These are phyloP conservation scores for Megaceryle maxima DNA, from an alignment of 2,113 vertebrate genomes.

Conservation along the genomic window DNA sequence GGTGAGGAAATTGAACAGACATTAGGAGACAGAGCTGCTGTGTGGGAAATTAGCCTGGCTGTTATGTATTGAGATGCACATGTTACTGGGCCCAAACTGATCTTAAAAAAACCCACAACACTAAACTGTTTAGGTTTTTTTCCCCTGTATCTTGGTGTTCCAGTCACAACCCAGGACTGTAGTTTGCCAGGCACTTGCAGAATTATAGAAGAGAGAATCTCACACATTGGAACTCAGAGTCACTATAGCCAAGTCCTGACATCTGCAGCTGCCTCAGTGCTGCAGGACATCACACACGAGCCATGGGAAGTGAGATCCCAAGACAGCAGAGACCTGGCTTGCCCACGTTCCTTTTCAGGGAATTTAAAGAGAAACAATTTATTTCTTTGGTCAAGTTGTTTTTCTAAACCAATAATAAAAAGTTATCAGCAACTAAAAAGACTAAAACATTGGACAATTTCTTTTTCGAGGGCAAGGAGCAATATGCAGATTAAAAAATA, in stretches of 20 bases:
- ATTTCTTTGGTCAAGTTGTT: too few species aligned
- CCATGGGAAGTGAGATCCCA: rapidly evolving
- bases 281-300: rapidly evolving
- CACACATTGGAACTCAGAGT: neutral
- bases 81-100: neutral
- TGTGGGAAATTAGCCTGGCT: rapidly evolving
- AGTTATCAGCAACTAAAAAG: neutral
- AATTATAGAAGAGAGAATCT: neutral
- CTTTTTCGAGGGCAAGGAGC: neutral
- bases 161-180: rapidly evolving
- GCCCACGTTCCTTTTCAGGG: rapidly evolving
- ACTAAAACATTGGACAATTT: neutral
- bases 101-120: neutral
- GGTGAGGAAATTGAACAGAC: neutral
- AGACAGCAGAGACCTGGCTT: rapidly evolving
- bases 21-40: neutral
- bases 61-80: rapidly evolving
- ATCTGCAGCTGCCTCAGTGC: neutral
- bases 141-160: rapidly evolving
- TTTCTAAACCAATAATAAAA: neutral
- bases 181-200: neutral
- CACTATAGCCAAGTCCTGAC: rapidly evolving
- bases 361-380: neutral
- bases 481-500: neutral
- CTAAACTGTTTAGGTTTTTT: too few species aligned